A percentile compares a stretch with the other conserved stretches of the same genome.
Evolutionary conservation across 2,888 invertebrate species (phyloP).

Genomic region (Lasius fuliginosus): DNA sequence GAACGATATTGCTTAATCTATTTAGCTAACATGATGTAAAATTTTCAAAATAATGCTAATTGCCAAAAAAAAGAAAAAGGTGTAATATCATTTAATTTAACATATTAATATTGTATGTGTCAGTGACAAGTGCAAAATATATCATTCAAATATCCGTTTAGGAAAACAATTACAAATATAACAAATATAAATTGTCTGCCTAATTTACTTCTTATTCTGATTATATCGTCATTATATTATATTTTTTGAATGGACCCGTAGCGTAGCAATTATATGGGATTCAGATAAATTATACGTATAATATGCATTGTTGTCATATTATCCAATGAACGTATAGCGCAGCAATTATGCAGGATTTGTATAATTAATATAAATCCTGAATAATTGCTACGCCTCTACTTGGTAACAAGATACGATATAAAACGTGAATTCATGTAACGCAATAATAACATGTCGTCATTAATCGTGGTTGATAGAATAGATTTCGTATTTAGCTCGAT

Average conservation of each 20-base stretch:
- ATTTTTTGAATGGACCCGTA: not conserved
- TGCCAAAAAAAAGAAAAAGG: not conserved
- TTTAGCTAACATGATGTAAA: not conserved
- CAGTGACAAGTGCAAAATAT: not conserved
- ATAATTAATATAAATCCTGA: slow-evolving; percentile 22
- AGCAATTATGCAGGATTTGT: slow-evolving; percentile 23
- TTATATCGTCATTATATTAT: not conserved
- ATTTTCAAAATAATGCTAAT: slow-evolving; percentile 5
- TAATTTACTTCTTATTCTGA: not conserved
- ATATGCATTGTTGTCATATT: slow-evolving; percentile 8
- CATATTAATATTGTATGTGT: not conserved
- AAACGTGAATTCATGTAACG: not conserved
- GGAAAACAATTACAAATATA: slow-evolving; percentile 12
- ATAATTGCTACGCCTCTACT: not conserved
- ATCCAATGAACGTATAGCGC: not conserved
- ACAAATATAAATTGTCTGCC: not conserved
- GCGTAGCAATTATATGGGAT: not conserved
- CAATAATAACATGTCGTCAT: slow-evolving; percentile 5
- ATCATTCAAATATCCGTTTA: not conserved
- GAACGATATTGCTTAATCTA: not conserved
- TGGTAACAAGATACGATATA: slow-evolving; percentile 1
- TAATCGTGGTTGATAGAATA: not conserved
- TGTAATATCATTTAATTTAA: not conserved
- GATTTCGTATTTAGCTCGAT: not conserved
- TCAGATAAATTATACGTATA: not conserved